Base-by-base conservation (phyloP, 1,140 invertebrate genomes). In the Pseudomyrmex dendroicus region DNA sequence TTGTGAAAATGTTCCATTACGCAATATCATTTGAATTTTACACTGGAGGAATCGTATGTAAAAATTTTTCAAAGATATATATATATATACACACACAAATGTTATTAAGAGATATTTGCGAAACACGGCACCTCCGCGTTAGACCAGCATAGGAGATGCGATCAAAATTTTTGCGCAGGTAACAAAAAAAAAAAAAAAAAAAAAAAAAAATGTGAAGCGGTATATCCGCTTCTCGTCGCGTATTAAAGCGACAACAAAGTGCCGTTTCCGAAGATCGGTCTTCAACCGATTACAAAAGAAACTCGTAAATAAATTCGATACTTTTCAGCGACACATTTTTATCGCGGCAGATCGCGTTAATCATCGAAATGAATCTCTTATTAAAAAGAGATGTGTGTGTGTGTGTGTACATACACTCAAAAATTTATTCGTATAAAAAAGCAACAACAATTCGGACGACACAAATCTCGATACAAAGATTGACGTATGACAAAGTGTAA, bases 61-160 rank as follows among this genome's bases (percentile, higher is more conserved):
- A 48, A 64, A 48, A 64, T 68, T 13, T 52, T 9, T 17, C 66
- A 12, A 15, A 15, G 22, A 22, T 22, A 17, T 17, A 66, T 17
- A 66, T 57, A 63, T 13, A 62, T 12, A 61, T 2, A 61, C 22
- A 62, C 22, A 64, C 25, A 64, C 46, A 76, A 22, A 44, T 20
- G 46, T 63, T 35, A 35, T 25, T 7, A 13, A 52, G 17, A 10
- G n/a, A 22, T 64, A 56, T 48, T 57, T 44, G 35, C 44, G 2
- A 56, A 46, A 59, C 44, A 78, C 48, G 64, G 64, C 74, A 68
- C 35, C 74, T 78, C 52, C n/a, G 52, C 50, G 17, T 67, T 44
- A 25, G 57, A 20, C n/a, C 56, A 73, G 57, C 35, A 17, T 57
- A 59, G 10, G 59, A 80, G 50, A 50, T 70, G 22, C 50, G 13